These are phyloP conservation scores for Ectemnius continuus DNA, from an alignment of 2,888 invertebrate genomes.

Conservation along the genomic window DNA sequence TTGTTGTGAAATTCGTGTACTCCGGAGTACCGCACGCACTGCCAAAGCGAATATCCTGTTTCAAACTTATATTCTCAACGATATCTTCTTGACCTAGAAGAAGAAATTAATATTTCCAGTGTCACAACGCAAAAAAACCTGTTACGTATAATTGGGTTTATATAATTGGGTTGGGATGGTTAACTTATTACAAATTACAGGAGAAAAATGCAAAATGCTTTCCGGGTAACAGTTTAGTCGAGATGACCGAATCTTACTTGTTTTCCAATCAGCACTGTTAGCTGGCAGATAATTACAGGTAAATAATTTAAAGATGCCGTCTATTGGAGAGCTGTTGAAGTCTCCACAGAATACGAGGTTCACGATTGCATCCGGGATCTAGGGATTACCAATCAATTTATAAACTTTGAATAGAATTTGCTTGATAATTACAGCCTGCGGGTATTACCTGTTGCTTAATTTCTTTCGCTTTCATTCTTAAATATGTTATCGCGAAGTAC, in stretches of 20 bases:
- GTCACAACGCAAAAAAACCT: no score
- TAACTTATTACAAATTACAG: not conserved
- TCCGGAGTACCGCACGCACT: conserved; percentile 92
- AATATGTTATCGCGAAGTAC: conserved; percentile 85
- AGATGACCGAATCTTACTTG: conserved; percentile 82
- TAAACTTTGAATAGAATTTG: not conserved
- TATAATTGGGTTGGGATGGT: no score
- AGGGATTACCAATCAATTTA: conserved; percentile 26
- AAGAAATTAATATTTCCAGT: no score
- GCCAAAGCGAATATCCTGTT: conserved; percentile 82
- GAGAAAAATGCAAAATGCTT: not conserved
- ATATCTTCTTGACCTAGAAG: conserved; percentile 62
- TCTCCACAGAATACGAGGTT: conserved; percentile 93
- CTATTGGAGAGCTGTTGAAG: conserved; percentile 92
- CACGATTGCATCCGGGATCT: conserved; percentile 79
- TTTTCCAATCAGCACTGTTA: conserved; percentile 87
- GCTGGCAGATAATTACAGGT: conserved; percentile 84
- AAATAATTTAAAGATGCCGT: conserved; percentile 89
- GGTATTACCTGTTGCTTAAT: conserved; percentile 72
- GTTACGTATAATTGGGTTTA: no score
- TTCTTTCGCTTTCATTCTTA: conserved; percentile 81
- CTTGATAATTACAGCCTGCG: no score
- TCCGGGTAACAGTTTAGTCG: not conserved
- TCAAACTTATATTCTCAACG: conserved; percentile 82
- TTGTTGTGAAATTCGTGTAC: conserved; percentile 91